Evolutionary conservation across 2,797 vertebrate species (phyloP).

Genomic region (Eremophila alpestris): DNA sequence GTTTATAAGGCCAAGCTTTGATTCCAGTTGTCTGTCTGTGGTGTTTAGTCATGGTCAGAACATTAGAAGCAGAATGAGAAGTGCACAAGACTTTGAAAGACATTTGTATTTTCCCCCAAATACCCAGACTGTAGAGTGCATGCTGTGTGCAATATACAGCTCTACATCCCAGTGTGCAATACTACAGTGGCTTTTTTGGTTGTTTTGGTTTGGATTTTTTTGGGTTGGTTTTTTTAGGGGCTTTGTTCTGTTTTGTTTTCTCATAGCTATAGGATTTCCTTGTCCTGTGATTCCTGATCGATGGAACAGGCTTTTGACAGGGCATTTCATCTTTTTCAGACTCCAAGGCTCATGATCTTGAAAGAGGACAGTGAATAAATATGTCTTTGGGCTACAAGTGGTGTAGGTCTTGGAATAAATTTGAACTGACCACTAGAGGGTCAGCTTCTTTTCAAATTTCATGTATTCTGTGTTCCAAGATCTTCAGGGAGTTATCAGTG

Average conservation of each 20-base stretch:
- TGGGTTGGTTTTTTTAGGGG: background rate
- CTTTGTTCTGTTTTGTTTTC: background rate
- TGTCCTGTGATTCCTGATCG: background rate
- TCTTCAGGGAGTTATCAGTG: background rate
- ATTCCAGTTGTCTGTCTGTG: background rate
- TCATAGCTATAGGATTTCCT: background rate
- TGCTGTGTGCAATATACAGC: background rate
- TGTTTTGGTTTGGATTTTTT: background rate
- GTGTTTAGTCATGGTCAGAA: background rate
- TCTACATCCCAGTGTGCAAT: background rate
- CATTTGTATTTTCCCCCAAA: background rate
- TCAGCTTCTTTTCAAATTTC: background rate
- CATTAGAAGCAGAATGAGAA: background rate
- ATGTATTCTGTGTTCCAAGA: background rate
- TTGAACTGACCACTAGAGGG: background rate
- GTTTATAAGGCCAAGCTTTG: background rate
- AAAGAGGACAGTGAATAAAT: background rate
- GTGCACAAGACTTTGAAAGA: background rate
- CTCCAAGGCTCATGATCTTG: background rate
- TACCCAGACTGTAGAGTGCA: background rate
- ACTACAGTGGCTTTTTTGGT: accelerated
- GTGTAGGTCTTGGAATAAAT: background rate
- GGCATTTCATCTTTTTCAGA: background rate
- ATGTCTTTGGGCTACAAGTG: background rate
- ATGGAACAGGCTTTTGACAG: background rate